These are phyloP conservation scores for Sinhomidia bicolor DNA, from an alignment of 2,888 invertebrate species.

Conservation along the genomic window DNA sequence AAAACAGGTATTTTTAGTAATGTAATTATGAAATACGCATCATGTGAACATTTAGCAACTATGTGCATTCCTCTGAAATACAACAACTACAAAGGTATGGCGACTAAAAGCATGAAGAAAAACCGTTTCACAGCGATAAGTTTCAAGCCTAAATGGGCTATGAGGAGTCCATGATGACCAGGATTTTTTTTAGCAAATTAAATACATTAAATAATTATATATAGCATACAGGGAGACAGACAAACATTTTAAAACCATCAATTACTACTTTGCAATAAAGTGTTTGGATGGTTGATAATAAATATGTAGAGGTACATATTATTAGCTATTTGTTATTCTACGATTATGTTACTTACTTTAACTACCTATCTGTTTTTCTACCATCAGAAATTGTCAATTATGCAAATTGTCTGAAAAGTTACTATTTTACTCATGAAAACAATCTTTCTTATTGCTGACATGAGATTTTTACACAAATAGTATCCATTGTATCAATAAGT, in stretches of 20 bases:
- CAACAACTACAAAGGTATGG: neutral
- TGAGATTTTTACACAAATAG: neutral
- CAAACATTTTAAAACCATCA: too few species aligned
- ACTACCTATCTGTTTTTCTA: neutral
- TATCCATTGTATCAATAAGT: neutral
- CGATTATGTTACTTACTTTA: too few species aligned
- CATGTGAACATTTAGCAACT: neutral
- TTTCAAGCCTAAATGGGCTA: too few species aligned
- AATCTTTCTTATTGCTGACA: too few species aligned
- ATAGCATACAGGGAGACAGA: too few species aligned
- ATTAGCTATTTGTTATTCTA: too few species aligned
- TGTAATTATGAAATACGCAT: constrained; percentile 45
- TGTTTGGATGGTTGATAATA: too few species aligned
- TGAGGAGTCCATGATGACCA: too few species aligned
- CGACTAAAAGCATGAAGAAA: neutral
- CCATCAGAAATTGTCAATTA: neutral
- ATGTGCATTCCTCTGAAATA: neutral
- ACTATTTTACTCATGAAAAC: neutral
- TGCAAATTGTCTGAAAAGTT: neutral
- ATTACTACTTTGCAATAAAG: too few species aligned
- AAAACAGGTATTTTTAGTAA: constrained; percentile 61
- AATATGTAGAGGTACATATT: too few species aligned
- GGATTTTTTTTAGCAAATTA: too few species aligned
- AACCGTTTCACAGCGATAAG: neutral
- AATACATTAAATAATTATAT: too few species aligned